Evolutionary conservation across 2,888 invertebrate species (phyloP), one percentile per base, ranked within the genome.

Genomic region (Eupithecia centaureata): DNA sequence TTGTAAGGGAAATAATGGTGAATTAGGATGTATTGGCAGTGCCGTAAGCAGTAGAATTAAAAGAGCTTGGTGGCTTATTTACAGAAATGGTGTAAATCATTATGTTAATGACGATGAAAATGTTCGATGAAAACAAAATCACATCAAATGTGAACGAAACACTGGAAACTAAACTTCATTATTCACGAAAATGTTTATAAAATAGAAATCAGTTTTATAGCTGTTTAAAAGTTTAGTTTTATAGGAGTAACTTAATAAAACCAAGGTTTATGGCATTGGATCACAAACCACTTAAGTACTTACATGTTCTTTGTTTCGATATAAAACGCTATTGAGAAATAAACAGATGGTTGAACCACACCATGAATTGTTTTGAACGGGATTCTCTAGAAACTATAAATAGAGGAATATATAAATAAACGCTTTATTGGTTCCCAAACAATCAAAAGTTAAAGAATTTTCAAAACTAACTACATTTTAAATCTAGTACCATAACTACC

Each of bases 201-300:
- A 63, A 54, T 65, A 59, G 68, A 66, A 62, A 66, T 66, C 51
- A 57, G 66, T 61, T 70, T 70, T 63, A 66, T 61, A 52, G 66
- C 57, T 52, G 61, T 61, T 63, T 66, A 42, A 60, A 65, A 66
- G 61, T 63, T 70, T 63, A 70, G 66, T 70, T 70, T 66, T 70
- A 70, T 70, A 27, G 57, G 32, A 63, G 60, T 66, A 54, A 70
- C 66, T 66, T 70, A 66, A 70, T 70, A 70, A 70, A 70, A 67
- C 38, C 60, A 59, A 33, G 52, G 56, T 70, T 70, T 70, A 70
- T 67, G n/a, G 66, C 63, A n/a, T 32, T 51, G 42, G 58, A 63
- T 66, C 62, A 66, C 61, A 63, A 57, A 58, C 58, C 61, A 61
- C 58, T 58, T 62, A 52, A 68, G 56, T 60, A 35, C 47, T 59